A percentile compares a stretch with the other conserved stretches of the same genome.
phyloP scores from a whole-genome alignment of 2,113 vertebrate species.

The Erinaceus europaeus region DNA sequence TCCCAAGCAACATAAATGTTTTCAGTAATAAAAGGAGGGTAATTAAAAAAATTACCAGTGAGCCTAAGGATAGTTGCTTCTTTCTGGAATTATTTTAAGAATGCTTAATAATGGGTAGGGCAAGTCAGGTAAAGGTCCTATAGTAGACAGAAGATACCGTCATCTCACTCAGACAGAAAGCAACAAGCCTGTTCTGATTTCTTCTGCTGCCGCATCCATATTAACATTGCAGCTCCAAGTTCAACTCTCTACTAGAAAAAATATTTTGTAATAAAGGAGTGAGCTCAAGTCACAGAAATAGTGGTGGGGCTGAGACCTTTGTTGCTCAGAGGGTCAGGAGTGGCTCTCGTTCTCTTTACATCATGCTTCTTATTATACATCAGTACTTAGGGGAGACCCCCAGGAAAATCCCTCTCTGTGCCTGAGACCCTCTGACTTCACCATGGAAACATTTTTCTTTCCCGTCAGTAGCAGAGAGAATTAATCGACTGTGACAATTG shows the following conservation, averaged over 20 bases:
- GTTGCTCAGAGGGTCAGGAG: not conserved
- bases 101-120: not conserved
- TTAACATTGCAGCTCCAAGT: not conserved
- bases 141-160: not conserved
- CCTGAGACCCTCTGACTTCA: constrained; percentile 70
- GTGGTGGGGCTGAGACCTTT: not conserved
- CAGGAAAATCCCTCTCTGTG: constrained; percentile 50
- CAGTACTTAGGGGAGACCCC: constrained; percentile 15
- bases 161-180: not conserved
- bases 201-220: not conserved
- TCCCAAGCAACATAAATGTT: not conserved
- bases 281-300: not conserved
- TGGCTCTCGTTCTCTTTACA: constrained; percentile 9
- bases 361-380: constrained; percentile 52
- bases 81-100: not conserved
- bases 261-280: not conserved
- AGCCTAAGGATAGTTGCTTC: not conserved
- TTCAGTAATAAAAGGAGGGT: not conserved
- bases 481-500: constrained; percentile 67
- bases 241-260: not conserved
- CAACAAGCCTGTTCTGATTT: not conserved
- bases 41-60: not conserved
- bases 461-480: constrained; percentile 64
- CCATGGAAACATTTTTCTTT: constrained; percentile 64
- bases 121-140: not conserved